Evolutionary conservation across 23 tunicate species (phyloP).

Genomic region (Ascidia mentula): DNA sequence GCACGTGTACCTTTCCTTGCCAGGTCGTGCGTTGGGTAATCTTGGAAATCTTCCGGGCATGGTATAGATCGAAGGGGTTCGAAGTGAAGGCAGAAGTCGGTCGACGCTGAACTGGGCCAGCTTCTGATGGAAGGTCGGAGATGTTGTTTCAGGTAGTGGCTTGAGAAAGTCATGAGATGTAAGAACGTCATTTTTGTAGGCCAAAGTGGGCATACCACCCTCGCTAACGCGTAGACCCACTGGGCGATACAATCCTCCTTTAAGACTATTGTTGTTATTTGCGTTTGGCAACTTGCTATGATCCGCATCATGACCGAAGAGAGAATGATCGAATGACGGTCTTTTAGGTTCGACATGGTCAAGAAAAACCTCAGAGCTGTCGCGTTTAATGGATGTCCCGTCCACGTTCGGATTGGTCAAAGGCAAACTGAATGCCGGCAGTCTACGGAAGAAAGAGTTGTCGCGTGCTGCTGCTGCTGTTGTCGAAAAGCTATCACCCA

Average conservation of each 20-base stretch:
- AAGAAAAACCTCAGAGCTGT: not conserved
- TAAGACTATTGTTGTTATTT: not conserved
- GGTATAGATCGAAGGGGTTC: conserved; percentile 2
- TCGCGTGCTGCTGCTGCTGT: not conserved
- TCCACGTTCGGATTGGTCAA: not conserved
- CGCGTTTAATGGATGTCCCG: not conserved
- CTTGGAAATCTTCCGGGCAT: conserved; percentile 5
- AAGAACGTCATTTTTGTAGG: not conserved
- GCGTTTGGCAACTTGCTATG: not conserved
- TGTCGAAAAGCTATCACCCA: not conserved
- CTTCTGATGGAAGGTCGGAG: conserved; percentile 16
- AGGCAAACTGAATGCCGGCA: not conserved
- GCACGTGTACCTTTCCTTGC: conserved; percentile 76
- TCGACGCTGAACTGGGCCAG: not conserved
- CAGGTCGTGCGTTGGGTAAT: conserved; percentile 9
- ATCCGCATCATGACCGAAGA: not conserved
- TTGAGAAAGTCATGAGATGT: not conserved
- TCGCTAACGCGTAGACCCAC: not conserved
- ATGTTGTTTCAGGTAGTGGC: not conserved
- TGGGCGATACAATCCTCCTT: not conserved
- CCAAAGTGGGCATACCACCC: not conserved
- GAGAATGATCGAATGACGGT: not conserved
- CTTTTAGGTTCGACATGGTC: not conserved
- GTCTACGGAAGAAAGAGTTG: not conserved
- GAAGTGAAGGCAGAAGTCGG: not conserved